These are phyloP conservation scores for Megalurothrips usitatus DNA, from an alignment of 2,888 invertebrate species.

Conservation along the genomic window DNA sequence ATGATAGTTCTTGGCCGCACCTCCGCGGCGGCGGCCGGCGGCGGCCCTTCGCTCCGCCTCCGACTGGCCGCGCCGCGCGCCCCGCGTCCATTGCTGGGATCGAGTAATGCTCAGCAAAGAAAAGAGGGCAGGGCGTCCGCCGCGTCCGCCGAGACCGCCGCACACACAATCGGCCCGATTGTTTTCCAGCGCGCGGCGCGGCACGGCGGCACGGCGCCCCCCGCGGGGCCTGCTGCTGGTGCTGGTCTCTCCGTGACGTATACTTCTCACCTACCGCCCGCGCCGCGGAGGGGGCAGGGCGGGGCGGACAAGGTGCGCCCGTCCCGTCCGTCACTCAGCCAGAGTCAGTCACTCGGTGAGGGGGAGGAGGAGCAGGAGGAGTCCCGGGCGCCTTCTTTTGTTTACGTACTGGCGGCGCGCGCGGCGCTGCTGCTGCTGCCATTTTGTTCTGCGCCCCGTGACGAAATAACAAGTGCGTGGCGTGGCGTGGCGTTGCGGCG, in stretches of 20 bases:
- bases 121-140: not conserved
- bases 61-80: no score
- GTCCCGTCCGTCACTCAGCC: not conserved
- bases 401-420: not conserved
- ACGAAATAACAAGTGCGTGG: constrained; percentile 15
- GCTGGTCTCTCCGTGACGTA: no score
- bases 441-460: constrained; percentile 22
- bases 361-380: not conserved
- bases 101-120: no score
- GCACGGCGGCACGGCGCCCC: not conserved
- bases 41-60: no score
- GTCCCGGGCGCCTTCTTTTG: not conserved
- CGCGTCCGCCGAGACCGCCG: not conserved
- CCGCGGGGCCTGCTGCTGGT: no score
- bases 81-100: no score
- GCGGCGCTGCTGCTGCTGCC: not conserved
- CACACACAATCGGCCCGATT: not conserved
- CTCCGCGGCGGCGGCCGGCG: no score
- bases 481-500: not conserved
- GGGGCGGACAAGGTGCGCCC: not conserved
- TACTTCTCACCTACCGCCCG: not conserved
- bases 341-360: not conserved
- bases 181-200: not conserved
- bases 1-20: no score
- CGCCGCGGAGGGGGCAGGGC: no score